Evolutionary conservation across 2,113 vertebrate species (phyloP), one percentile per base, ranked within the genome.

Genomic region (Malurus elegans): DNA sequence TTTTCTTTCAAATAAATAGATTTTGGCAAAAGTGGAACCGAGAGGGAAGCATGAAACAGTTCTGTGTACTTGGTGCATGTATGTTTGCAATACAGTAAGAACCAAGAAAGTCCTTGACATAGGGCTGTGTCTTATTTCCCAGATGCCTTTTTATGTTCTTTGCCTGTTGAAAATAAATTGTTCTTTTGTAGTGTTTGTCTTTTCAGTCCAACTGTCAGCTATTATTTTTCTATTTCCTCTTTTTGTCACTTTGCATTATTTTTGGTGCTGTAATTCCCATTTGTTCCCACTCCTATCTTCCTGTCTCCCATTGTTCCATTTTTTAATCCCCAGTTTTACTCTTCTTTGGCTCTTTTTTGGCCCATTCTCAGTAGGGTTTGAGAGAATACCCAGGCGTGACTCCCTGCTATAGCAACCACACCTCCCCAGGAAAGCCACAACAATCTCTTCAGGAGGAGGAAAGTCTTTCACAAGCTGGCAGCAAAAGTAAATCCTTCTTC

Each of bases 151-250:
- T 93, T 94, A 89, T 91, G 90, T 87, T 89, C 91, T 90, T 96
- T 97, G 97, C 97, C 97, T 97, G 96, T 96, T 98, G 97, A 98
- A 98, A 98, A 98, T 98, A 98, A 98, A 98, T 98, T 98, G 98
- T 97, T 96, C 97, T 98, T 98, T 96, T 96, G 98, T 98, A 97
- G 97, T 94, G 95, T 96, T 97, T 97, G 96, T 95, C 96, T 97
- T 98, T 96, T 97, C 93, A 92, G 97, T 97, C 98, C 96, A 93
- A 98, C 98, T 98, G 98, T 98, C 98, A 98, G 98, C 98, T 97
- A 98, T 98, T 98, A 98, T 98, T 98, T 98, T 98, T 98, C 98
- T 98, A 98, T 98, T 99, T 99, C 98, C 99, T 98, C 98, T 99
- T 98, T 98, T 98, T 98, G 98, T 99, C 98, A 98, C 98, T 98